A percentile compares a stretch with the other conserved stretches of the same genome.
Evolutionary conservation across 2,113 vertebrate species (phyloP).

Genomic region (Chitala chitala): DNA sequence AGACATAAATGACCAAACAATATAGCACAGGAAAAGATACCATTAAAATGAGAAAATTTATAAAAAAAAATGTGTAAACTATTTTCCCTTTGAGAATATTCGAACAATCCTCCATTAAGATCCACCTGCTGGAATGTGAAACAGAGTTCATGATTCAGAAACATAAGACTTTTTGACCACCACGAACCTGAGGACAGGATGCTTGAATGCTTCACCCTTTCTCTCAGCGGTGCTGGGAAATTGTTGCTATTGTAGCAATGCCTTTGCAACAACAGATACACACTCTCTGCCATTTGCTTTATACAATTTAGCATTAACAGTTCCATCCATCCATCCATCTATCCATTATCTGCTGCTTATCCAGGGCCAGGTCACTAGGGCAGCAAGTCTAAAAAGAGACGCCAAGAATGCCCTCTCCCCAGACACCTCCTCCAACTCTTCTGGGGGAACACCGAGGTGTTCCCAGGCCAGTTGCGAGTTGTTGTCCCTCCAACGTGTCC

Average conservation of each 20-base stretch:
- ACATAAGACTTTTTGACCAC: neutral
- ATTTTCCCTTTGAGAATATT: neutral
- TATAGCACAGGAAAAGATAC: neutral
- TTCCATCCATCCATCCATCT: no score
- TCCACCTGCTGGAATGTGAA: neutral
- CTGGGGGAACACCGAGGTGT: no score
- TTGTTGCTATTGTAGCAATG: no score
- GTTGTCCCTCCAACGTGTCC: no score
- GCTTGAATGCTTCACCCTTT: neutral
- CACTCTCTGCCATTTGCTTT: neutral
- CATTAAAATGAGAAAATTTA: neutral
- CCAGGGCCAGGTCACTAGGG: no score
- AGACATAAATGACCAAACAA: neutral
- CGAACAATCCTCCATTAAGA: neutral
- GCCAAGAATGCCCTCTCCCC: no score
- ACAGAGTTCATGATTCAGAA: neutral
- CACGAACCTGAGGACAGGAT: constrained; percentile 3
- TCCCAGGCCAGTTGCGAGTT: no score
- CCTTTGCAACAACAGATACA: neutral
- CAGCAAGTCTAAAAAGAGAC: no score
- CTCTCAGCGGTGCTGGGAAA: no score
- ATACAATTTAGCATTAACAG: no score
- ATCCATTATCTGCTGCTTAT: no score
- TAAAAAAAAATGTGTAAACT: neutral
- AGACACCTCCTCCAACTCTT: no score